Evolutionary conservation across 30 jellyfish, hydroid and myxozoan species (phyloP).

Genomic region (Pseudorhiza aurosa): DNA sequence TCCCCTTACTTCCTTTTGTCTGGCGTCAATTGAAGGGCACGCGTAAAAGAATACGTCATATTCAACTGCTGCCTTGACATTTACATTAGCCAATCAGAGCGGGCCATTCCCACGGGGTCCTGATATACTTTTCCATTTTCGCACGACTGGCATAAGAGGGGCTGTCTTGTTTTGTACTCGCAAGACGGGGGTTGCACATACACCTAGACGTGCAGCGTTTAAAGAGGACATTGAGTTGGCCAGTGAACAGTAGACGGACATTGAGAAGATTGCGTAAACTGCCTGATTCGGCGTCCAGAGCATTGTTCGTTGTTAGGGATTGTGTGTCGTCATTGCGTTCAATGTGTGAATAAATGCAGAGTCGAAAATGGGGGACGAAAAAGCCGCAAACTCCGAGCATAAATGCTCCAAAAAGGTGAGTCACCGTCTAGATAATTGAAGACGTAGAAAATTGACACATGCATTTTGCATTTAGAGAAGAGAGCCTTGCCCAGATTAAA

Average conservation of each 20-base stretch:
- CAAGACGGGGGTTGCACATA: constrained; percentile 71
- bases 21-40: constrained; percentile 84
- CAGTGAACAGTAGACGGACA: no score
- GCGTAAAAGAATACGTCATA: constrained; percentile 75
- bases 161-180: constrained; percentile 61
- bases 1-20: constrained; percentile 84
- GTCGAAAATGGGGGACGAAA: constrained; percentile 11
- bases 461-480: no score
- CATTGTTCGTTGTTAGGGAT: no score
- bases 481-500: no score
- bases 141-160: constrained; percentile 89
- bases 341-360: neutral
- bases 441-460: no score
- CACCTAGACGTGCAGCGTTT: no score
- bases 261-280: no score
- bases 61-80: constrained; percentile 73
- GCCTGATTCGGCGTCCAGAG: no score
- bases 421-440: no score
- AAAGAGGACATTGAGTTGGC: no score
- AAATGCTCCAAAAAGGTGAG: constrained; percentile 31
- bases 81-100: constrained; percentile 66
- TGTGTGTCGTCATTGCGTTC: no score
- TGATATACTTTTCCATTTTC: constrained; percentile 56
- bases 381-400: neutral
- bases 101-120: constrained; percentile 92